Conservation (phyloP, 2,113 vertebrate species). For the Miniopterus natalensis region DNA sequence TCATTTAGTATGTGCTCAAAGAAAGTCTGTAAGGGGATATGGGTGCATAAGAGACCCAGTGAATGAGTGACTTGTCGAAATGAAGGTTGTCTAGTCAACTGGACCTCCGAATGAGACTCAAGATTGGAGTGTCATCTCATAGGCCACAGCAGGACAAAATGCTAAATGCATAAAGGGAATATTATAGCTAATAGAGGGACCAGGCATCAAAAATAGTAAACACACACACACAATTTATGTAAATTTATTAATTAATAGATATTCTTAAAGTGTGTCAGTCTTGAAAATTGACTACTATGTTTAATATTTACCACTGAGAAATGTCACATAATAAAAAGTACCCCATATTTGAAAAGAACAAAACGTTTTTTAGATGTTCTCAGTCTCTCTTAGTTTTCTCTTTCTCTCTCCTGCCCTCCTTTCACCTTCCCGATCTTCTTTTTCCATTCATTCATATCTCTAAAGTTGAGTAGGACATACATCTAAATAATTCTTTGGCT, state of each 20-base stretch:
- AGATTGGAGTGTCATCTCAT: background rate
- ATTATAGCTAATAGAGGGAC: background rate
- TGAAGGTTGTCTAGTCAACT: background rate
- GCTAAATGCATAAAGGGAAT: background rate
- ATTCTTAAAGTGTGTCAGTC: background rate
- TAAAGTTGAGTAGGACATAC: background rate
- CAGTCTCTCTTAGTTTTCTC: background rate
- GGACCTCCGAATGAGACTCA: background rate
- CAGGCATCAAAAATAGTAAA: background rate
- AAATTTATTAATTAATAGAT: background rate
- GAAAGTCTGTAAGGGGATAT: background rate
- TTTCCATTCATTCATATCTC: background rate
- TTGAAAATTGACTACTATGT: background rate
- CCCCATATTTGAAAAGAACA: background rate
- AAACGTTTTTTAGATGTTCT: background rate
- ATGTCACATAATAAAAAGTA: background rate
- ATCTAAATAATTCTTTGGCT: constrained; percentile 15
- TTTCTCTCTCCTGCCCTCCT: background rate
- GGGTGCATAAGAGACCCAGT: background rate
- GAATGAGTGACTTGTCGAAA: constrained; percentile 23
- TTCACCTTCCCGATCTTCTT: background rate
- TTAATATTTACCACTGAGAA: background rate
- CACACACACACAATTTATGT: background rate
- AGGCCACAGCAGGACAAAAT: background rate
- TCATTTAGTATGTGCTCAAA: constrained; percentile 16